Conservation (phyloP, 2,888 invertebrate genomes). For the Homarus gammarus region DNA sequence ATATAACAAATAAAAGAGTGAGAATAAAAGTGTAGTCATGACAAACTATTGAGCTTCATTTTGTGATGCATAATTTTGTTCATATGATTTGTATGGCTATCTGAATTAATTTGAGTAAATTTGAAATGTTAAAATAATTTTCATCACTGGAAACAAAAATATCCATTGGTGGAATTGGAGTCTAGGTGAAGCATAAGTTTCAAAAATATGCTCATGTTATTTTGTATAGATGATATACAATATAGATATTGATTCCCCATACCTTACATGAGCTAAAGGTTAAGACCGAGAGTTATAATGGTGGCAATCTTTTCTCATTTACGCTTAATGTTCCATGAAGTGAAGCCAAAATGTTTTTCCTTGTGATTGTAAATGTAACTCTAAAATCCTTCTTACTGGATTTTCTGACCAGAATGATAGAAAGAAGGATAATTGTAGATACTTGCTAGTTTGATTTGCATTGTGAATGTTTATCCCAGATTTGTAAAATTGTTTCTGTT, state of each 20-base stretch:
- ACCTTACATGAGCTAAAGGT: neutral
- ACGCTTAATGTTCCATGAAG: constrained; percentile 7
- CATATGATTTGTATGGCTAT: neutral
- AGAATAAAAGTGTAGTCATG: constrained; percentile 12
- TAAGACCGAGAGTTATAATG: neutral
- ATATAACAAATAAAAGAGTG: neutral
- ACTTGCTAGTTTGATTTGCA: neutral
- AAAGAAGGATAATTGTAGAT: neutral
- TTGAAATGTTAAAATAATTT: neutral
- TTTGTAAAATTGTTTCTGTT: neutral
- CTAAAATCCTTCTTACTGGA: neutral
- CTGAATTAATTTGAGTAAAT: neutral
- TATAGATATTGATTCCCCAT: neutral
- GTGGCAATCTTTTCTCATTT: constrained; percentile 7
- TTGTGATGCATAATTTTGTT: neutral
- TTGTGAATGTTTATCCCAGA: neutral
- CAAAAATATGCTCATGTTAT: neutral
- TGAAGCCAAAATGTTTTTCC: constrained; percentile 12
- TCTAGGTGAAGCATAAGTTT: neutral
- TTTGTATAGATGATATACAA: constrained; percentile 2
- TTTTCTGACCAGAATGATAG: neutral
- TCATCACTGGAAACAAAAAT: neutral
- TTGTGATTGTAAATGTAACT: constrained; percentile 1
- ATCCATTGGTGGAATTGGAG: neutral
- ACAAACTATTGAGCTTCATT: neutral